These are phyloP conservation scores for Coregonus sp. DNA, from an alignment of 2,797 vertebrate species.

Conservation along the genomic window DNA sequence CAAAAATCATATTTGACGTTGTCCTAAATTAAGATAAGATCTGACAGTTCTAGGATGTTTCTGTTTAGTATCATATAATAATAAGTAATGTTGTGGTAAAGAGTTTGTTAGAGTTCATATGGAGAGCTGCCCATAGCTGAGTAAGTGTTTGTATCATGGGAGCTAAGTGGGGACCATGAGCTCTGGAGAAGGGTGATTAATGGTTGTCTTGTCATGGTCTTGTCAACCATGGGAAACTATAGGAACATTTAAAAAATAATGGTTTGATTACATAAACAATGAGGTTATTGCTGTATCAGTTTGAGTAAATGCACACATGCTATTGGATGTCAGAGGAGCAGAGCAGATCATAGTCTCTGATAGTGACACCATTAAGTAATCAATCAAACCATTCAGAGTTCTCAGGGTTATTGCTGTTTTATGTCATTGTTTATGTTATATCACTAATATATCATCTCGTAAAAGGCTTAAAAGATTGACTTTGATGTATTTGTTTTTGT, in stretches of 20 bases:
- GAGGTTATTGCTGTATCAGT: background rate
- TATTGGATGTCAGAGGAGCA: background rate
- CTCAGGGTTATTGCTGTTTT: background rate
- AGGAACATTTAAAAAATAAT: background rate
- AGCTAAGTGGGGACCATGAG: constrained; percentile 5
- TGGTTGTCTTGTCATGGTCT: background rate
- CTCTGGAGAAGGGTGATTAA: background rate
- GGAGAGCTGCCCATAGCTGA: background rate
- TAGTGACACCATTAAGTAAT: background rate
- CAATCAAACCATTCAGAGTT: background rate
- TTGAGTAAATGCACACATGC: background rate
- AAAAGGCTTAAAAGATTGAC: background rate
- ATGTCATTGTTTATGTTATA: background rate
- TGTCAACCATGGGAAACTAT: constrained; percentile 17
- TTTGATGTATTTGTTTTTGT: background rate
- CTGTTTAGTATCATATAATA: background rate
- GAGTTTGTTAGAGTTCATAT: background rate
- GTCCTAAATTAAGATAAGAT: background rate
- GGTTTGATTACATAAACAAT: constrained; percentile 22
- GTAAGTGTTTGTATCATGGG: constrained; percentile 20
- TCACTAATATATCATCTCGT: background rate
- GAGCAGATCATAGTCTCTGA: background rate
- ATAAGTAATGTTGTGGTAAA: background rate
- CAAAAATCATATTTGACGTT: background rate
- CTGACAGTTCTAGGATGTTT: background rate